phyloP scores from a whole-genome alignment of 2,113 vertebrate genomes.

The Piprites chloris region DNA sequence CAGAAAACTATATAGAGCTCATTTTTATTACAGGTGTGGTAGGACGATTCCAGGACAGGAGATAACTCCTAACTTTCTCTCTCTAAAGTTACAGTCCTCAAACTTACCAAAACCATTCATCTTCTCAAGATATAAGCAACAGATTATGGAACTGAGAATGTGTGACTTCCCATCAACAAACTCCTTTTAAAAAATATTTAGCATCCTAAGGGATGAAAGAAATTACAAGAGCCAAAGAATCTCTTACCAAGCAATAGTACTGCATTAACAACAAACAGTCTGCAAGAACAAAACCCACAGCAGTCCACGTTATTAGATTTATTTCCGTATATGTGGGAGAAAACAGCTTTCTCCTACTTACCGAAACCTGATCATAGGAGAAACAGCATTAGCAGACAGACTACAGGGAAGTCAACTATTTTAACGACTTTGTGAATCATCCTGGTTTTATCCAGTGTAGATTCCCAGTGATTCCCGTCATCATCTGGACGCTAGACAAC shows the following conservation, averaged over 20 bases:
- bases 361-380: not conserved
- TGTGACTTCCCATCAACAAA: not conserved
- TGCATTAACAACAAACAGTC: not conserved
- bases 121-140: not conserved
- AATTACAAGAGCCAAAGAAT: not conserved
- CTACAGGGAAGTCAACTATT: not conserved
- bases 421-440: not conserved
- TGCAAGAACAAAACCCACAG: not conserved
- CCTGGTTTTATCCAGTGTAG: not conserved
- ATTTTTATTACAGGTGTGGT: not conserved
- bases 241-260: not conserved
- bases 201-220: not conserved
- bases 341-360: not conserved
- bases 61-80: not conserved
- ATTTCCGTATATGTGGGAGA: not conserved
- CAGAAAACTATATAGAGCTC: not conserved
- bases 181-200: not conserved
- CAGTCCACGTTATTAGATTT: not conserved
- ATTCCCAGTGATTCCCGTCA: constrained; percentile 2
- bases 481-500: not conserved
- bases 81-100: not conserved
- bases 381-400: not conserved
- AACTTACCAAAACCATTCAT: not conserved
- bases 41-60: not conserved
- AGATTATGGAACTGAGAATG: not conserved